phyloP scores from a whole-genome alignment of 2,888 invertebrate species.

The Agrilus biguttatus region DNA sequence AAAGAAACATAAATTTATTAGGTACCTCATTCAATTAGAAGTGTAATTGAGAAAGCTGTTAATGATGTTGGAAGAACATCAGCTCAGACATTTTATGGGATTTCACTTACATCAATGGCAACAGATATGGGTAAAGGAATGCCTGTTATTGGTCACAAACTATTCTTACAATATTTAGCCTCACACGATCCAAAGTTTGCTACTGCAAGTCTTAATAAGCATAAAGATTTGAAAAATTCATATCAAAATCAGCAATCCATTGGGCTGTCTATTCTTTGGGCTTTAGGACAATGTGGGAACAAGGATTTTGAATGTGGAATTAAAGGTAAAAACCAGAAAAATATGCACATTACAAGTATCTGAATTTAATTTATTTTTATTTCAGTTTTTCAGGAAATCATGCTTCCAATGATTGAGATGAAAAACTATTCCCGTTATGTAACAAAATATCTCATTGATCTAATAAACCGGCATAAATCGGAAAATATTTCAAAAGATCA shows the following conservation, averaged over 20 bases:
- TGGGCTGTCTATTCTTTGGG: slow-evolving; percentile 61
- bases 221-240: slow-evolving; percentile 49
- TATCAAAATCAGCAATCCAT: slow-evolving; percentile 64
- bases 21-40: slow-evolving; percentile 25
- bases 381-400: slow-evolving; percentile 60
- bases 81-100: slow-evolving; percentile 54
- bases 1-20: slow-evolving; percentile 21
- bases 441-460: slow-evolving; percentile 42
- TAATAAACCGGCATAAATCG: slow-evolving; percentile 21
- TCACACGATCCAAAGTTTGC: slow-evolving; percentile 50
- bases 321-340: slow-evolving; percentile 34
- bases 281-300: slow-evolving; percentile 57
- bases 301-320: slow-evolving; percentile 50
- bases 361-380: slow-evolving; percentile 12
- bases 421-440: slow-evolving; percentile 55
- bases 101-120: slow-evolving; percentile 52
- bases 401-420: slow-evolving; percentile 56
- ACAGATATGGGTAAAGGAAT: slow-evolving; percentile 58
- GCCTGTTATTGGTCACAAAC: slow-evolving; percentile 51
- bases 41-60: slow-evolving; percentile 34
- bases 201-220: slow-evolving; percentile 44
- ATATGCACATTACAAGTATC: not conserved
- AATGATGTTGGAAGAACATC: slow-evolving; percentile 47
- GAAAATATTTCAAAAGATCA: slow-evolving; percentile 31
- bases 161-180: slow-evolving; percentile 56